Conservation (phyloP, 2,113 vertebrate species). For the Anoplopoma fimbria region DNA sequence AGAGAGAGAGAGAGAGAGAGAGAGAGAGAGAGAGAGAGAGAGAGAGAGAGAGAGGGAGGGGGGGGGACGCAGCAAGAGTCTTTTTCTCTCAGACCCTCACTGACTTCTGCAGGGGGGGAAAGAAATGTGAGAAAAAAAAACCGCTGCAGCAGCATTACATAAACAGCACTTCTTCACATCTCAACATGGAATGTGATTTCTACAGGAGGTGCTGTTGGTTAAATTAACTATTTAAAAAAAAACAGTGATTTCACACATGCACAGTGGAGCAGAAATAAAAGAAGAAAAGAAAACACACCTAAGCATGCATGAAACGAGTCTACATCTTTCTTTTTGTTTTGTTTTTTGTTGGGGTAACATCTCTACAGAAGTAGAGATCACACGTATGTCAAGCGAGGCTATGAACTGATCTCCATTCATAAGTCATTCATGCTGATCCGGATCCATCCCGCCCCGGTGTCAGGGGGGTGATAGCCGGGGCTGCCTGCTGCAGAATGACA, state of each 20-base stretch:
- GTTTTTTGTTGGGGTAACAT: background rate
- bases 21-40: too few species aligned
- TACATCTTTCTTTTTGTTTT: too few species aligned
- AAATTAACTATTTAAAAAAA: conserved; percentile 8
- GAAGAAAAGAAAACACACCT: too few species aligned
- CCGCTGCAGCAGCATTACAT: conserved; percentile 63
- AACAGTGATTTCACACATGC: conserved; percentile 3
- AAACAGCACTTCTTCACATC: conserved; percentile 45
- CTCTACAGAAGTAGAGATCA: background rate
- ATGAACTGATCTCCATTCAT: conserved; percentile 17
- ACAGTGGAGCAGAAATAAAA: background rate
- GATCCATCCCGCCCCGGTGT: conserved; percentile 35
- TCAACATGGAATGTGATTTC: conserved; percentile 27
- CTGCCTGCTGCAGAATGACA: conserved; percentile 22
- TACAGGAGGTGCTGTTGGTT: background rate
- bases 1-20: background rate
- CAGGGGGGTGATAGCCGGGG: background rate
- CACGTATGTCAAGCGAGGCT: conserved; percentile 14
- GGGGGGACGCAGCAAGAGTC: conserved; percentile 79
- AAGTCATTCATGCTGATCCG: conserved; percentile 31
- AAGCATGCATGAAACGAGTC: conserved; percentile 3
- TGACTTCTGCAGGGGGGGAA: conserved; percentile 82
- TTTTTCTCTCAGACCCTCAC: conserved; percentile 82
- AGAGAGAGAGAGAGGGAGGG: background rate
- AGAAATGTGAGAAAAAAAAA: conserved; percentile 44